phyloP scores from a whole-genome alignment of 2,113 vertebrate species.

The Callipepla californica region DNA sequence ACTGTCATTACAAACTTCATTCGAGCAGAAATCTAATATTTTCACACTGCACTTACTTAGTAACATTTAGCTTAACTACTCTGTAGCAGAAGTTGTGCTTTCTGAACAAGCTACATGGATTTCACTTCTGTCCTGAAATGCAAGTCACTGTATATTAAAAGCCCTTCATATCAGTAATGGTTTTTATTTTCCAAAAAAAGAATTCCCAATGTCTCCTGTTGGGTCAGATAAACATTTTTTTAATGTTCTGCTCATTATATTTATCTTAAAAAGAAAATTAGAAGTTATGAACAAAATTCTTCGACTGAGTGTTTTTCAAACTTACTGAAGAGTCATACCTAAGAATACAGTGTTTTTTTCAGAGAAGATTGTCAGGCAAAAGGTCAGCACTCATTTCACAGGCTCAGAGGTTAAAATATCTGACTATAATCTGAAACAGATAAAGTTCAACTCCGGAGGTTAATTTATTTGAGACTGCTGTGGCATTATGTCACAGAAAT shows the following conservation, averaged over 20 bases:
- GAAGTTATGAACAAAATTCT: conserved; percentile 17
- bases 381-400: conserved; percentile 8
- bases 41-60: neutral
- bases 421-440: conserved; percentile 57
- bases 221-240: neutral
- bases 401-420: conserved; percentile 30
- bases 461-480: conserved; percentile 64
- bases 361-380: conserved; percentile 1
- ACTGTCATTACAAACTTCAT: conserved; percentile 5
- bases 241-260: neutral
- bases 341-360: neutral
- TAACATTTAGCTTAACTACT: neutral
- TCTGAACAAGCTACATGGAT: neutral
- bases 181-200: neutral
- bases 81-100: neutral
- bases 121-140: neutral
- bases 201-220: neutral
- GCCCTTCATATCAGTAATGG: neutral
- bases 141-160: neutral
- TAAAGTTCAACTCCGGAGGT: conserved; percentile 35
- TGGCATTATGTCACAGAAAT: conserved; percentile 70
- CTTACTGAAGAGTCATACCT: neutral
- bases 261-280: neutral
- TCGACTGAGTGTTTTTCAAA: conserved; percentile 18
- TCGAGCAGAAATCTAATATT: neutral